Conservation (phyloP, 2,888 invertebrate genomes). For the Apomyelois bistriatella region DNA sequence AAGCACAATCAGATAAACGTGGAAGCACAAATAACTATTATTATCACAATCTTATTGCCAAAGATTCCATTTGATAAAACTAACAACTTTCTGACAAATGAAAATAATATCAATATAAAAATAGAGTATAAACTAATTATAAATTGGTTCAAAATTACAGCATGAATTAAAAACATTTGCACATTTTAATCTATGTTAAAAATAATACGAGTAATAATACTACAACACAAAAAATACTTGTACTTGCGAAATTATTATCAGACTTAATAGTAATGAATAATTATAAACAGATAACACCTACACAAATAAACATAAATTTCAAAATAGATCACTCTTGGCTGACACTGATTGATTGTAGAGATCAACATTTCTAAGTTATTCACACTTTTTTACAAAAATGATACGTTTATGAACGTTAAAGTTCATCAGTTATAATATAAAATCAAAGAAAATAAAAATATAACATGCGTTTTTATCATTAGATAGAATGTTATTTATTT, state of each 20-base stretch:
- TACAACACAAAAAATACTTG: conserved; percentile 11
- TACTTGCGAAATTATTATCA: neutral
- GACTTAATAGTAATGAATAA: neutral
- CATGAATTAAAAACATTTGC: neutral
- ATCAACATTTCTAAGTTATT: neutral
- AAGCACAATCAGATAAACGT: conserved; percentile 8
- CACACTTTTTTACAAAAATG: neutral
- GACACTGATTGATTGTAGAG: neutral
- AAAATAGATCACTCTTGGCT: neutral
- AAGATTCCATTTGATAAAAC: conserved; percentile 1
- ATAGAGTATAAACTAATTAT: neutral
- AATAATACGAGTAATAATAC: conserved; percentile 4
- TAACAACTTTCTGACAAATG: neutral
- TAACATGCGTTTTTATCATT: too few species aligned
- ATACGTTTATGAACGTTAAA: too few species aligned
- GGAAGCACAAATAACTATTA: conserved; percentile 8
- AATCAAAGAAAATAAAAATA: too few species aligned
- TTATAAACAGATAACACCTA: neutral
- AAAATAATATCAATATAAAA: neutral
- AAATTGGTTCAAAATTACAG: neutral
- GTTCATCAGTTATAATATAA: too few species aligned
- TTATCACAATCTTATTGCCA: conserved; percentile 10
- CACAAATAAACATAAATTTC: neutral
- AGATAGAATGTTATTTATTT: too few species aligned
- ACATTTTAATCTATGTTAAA: neutral